phyloP scores from a whole-genome alignment of 1,140 invertebrate species.

The Hermatobates lingyangjiaoensis region DNA sequence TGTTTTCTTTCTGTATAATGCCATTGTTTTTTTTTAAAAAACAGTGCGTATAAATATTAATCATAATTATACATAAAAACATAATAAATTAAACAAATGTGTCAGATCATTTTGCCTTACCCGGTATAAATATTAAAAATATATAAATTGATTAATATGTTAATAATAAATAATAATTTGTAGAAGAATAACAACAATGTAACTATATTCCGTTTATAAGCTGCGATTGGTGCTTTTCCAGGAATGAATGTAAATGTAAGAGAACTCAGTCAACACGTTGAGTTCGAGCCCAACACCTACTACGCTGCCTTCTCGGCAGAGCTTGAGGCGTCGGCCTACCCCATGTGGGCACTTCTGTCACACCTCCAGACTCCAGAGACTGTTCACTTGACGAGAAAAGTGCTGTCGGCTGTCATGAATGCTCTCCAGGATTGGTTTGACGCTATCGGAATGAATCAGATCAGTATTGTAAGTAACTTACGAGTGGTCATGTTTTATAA shows the following conservation, averaged over 20 bases:
- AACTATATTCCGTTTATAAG: too few species aligned
- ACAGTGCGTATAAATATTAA: too few species aligned
- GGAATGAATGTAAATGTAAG: constrained; percentile 90
- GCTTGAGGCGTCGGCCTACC: constrained; percentile 85
- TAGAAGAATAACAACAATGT: too few species aligned
- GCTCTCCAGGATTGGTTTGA: constrained; percentile 73
- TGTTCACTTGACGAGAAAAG: constrained; percentile 47
- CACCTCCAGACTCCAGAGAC: constrained; percentile 60
- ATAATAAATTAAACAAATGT: too few species aligned
- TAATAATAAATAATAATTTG: too few species aligned
- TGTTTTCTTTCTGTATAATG: too few species aligned
- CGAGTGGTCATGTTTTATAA: too few species aligned
- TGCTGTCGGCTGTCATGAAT: constrained; percentile 49
- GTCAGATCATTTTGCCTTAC: too few species aligned
- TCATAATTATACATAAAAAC: too few species aligned
- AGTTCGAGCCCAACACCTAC: constrained; percentile 91
- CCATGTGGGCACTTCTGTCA: constrained; percentile 87
- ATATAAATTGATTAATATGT: too few species aligned
- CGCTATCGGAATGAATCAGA: constrained; percentile 34
- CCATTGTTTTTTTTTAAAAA: too few species aligned
- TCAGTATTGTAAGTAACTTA: constrained; percentile 14
- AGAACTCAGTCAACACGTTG: constrained; percentile 77
- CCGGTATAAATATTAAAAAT: too few species aligned
- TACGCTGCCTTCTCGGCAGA: constrained; percentile 94
- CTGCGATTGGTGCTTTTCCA: constrained; percentile 24